These are phyloP conservation scores for Chanos chanos DNA, from an alignment of 2,797 vertebrate species.

Conservation along the genomic window DNA sequence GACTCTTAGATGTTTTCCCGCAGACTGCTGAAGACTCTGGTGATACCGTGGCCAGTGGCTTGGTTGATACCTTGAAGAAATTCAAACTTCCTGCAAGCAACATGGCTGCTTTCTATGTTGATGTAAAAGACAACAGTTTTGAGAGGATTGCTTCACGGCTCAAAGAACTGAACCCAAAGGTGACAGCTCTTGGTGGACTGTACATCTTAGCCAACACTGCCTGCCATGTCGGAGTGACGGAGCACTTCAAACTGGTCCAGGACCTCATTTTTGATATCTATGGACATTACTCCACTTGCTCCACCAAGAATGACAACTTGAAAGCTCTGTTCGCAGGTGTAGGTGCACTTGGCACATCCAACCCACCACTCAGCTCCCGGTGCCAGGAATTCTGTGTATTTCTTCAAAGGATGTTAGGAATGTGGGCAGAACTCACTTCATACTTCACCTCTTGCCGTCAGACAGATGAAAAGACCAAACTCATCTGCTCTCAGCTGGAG, in stretches of 20 bases:
- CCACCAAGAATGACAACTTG: conserved; percentile 53
- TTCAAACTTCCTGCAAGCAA: conserved; percentile 59
- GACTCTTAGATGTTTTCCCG: conserved; percentile 65
- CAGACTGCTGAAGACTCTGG: conserved; percentile 23
- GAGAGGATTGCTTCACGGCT: conserved; percentile 57
- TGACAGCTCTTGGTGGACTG: conserved; percentile 55
- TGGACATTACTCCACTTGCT: conserved; percentile 50
- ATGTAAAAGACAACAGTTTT: conserved; percentile 40
- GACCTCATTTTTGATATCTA: conserved; percentile 61
- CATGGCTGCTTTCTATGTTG: conserved; percentile 58
- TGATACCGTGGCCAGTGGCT: conserved; percentile 34
- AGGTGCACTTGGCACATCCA: conserved; percentile 21
- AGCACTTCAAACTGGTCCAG: conserved; percentile 51
- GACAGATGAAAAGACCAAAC: conserved; percentile 49
- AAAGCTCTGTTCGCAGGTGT: conserved; percentile 57
- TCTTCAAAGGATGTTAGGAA: conserved; percentile 53
- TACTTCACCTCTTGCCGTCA: conserved; percentile 57
- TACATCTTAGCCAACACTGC: conserved; percentile 58
- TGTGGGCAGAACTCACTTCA: conserved; percentile 62
- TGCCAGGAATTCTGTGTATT: conserved; percentile 58
- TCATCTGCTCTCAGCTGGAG: conserved; percentile 58
- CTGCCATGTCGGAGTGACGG: conserved; percentile 54
- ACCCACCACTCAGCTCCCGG: conserved; percentile 36
- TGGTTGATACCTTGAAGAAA: conserved; percentile 57
- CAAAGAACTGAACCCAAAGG: conserved; percentile 60